Base-by-base conservation (phyloP, 1,140 invertebrate species). In the Plectus sambesii region DNA sequence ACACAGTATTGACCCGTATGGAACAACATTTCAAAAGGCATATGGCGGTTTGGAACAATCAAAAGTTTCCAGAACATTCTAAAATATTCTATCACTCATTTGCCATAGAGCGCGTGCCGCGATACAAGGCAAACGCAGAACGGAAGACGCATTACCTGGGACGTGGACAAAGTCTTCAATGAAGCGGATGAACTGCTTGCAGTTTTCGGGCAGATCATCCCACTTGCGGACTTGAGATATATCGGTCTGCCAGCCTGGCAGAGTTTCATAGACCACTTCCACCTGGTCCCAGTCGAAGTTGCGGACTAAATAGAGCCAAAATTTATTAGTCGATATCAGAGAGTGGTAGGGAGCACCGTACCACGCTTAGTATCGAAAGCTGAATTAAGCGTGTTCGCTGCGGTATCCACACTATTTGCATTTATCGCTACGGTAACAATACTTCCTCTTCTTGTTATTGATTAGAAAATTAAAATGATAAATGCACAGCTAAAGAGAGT, bases 231-330 rank as follows among this genome's bases (percentile, higher is more conserved):
- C 78, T 17, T 4, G 9, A 45, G 2, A 2, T 4, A 5, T 25
- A 20, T 12, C n/a, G n/a, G 55, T 23, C 54, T 81, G 74, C 94
- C 94, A 99, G 5, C 94, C 94, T 5, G 86, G 82, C 46, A 98
- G 61, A 0, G 81, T 87, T 41, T 84, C 72, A 69, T 97, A 99
- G 51, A 90, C 82, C 40, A 92, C 86, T 76, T 85, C 70, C 24
- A 79, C 69, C 25, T 58, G 57, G 17, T 63, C 56, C 52, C 78
- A 61, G 39, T 75, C 72, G 41, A 70, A 61, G 23, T 72, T 69
- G 47, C 66, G 68, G 23, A 75, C 74, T 74, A 65, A 53, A 59
- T 51, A 19, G 45, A n/a, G 51, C 51, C 2, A 50, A 9, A 47
- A 48, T 40, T 12, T 22, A 38, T 41, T 41, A 1, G n/a, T 2